A percentile compares a stretch with the other conserved stretches of the same genome.
Conservation (phyloP, 2,113 vertebrate species). For the Xenopus tropicalis region DNA sequence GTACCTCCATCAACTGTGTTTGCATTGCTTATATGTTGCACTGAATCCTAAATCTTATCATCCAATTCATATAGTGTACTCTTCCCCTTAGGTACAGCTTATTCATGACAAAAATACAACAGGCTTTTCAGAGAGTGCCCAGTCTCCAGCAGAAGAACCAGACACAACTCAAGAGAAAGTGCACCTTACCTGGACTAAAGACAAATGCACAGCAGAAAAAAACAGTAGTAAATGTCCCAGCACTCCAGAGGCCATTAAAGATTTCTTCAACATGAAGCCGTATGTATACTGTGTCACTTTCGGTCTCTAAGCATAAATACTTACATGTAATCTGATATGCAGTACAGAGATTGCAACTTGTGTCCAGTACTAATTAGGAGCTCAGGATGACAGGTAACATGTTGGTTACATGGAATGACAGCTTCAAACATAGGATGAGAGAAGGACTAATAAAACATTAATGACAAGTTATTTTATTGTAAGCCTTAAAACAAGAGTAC, state of each 20-base stretch:
- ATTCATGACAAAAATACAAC: slow-evolving; percentile 90
- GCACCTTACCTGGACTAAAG: slow-evolving; percentile 96
- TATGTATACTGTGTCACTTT: slow-evolving; percentile 59
- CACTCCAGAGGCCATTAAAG: slow-evolving; percentile 90
- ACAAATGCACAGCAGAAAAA: slow-evolving; percentile 85
- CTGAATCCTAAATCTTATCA: background rate
- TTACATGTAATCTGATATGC: no score
- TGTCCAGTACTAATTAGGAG: no score
- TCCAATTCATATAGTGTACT: background rate
- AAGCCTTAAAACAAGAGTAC: no score
- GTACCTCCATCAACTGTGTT: slow-evolving; percentile 53
- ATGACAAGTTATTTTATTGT: no score
- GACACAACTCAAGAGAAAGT: slow-evolving; percentile 83
- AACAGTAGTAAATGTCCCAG: slow-evolving; percentile 83
- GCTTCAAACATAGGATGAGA: no score
- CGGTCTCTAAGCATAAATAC: no score
- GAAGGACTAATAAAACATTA: no score
- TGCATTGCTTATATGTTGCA: no score
- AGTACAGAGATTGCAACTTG: no score
- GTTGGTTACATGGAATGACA: no score
- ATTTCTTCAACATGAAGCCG: slow-evolving; percentile 99
- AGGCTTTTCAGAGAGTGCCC: slow-evolving; percentile 77
- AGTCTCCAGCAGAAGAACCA: slow-evolving; percentile 75
- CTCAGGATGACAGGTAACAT: no score
- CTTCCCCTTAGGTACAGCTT: slow-evolving; percentile 82